Conservation (phyloP, 92 coral and sea anemone species). For the Siderastrea siderea region DNA sequence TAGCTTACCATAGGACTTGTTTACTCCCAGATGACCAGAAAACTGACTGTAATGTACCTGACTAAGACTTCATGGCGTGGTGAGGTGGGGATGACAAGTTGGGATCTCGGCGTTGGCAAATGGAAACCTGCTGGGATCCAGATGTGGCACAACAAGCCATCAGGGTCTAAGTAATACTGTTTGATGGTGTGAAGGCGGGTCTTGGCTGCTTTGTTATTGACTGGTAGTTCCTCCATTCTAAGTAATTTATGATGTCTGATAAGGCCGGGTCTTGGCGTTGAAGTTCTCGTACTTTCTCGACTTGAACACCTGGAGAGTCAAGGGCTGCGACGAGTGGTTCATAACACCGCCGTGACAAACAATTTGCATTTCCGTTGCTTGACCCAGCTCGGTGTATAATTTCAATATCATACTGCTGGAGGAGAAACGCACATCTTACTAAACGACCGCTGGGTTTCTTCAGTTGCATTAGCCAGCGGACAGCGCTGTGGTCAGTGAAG, state of each 20-base stretch:
- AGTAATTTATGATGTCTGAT: conserved; percentile 12
- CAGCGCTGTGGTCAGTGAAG: not conserved
- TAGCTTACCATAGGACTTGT: conserved; percentile 43
- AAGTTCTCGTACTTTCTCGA: not conserved
- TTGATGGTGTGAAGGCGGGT: conserved; percentile 20
- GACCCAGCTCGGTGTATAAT: not conserved
- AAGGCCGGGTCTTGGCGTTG: conserved; percentile 34
- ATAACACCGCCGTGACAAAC: not conserved
- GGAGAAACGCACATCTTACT: not conserved
- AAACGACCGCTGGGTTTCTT: not conserved
- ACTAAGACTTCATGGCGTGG: conserved; percentile 24
- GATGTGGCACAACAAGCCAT: conserved; percentile 25
- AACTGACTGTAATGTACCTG: not conserved
- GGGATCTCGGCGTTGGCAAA: conserved; percentile 5
- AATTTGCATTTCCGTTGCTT: not conserved
- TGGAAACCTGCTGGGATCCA: not conserved
- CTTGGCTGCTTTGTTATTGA: conserved; percentile 10
- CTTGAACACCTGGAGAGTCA: not conserved
- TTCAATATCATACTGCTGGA: not conserved
- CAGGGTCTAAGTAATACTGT: conserved; percentile 28
- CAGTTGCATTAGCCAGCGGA: not conserved
- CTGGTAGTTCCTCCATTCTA: conserved; percentile 4
- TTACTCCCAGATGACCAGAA: conserved; percentile 30
- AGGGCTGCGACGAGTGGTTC: not conserved
- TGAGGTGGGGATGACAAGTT: conserved; percentile 16